Evolutionary conservation across 2,888 invertebrate genomes (phyloP).

Genomic region (Trachelus iudaicus): DNA sequence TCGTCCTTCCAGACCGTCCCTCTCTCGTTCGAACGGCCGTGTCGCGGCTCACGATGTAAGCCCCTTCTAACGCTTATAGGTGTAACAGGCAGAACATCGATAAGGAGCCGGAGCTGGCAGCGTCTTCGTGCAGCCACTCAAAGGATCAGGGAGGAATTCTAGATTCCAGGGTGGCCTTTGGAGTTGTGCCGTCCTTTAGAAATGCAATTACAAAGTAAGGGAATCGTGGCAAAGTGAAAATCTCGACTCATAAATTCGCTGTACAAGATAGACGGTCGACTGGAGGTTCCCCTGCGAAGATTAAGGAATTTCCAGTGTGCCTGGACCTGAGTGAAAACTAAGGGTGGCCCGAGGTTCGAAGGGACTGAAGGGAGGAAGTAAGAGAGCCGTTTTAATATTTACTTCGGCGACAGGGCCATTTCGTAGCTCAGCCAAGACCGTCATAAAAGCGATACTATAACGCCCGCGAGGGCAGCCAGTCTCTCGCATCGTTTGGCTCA

Average conservation of each 20-base stretch:
- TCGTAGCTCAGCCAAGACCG: conserved; percentile 29
- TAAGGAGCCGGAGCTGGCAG: neutral
- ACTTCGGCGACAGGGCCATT: conserved; percentile 15
- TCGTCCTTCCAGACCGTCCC: no score
- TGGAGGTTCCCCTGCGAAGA: neutral
- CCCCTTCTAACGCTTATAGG: no score
- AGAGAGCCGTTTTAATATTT: conserved; percentile 17
- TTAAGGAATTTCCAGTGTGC: neutral
- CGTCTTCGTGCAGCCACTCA: neutral
- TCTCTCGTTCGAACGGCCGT: no score
- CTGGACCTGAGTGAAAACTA: neutral
- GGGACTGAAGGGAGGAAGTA: neutral
- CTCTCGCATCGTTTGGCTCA: neutral
- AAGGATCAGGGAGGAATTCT: neutral
- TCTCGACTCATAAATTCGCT: neutral
- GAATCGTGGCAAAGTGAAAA: neutral
- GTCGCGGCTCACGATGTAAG: no score
- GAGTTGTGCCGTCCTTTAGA: no score
- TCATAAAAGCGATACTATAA: conserved; percentile 45
- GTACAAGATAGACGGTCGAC: neutral
- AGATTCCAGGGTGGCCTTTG: no score
- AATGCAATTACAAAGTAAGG: conserved; percentile 3
- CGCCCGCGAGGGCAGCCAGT: conserved; percentile 4
- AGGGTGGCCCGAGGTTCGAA: no score
- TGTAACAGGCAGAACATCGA: neutral